Percentiles rank a stretch among this genome's conserved stretches.
These are phyloP conservation scores for Eilema depressum DNA, from an alignment of 2,888 invertebrate species.

Conservation along the genomic window DNA sequence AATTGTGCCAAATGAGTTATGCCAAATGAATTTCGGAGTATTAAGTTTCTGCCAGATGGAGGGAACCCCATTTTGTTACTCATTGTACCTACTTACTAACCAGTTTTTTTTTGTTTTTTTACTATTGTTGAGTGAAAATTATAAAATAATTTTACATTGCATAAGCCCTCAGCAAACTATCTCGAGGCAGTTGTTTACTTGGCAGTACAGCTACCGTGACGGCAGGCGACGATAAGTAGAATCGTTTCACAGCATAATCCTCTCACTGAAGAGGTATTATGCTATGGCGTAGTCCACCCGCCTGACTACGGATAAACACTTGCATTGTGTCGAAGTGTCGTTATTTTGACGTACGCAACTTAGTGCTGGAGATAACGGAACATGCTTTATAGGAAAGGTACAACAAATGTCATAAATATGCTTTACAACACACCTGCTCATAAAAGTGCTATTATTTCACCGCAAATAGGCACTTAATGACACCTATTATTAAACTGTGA, in stretches of 20 bases:
- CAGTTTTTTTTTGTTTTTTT: no score
- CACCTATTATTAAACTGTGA: no score
- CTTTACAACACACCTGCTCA: no score
- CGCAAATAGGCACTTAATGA: no score
- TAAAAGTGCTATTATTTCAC: no score
- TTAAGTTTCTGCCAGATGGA: no score
- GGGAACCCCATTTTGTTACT: no score
- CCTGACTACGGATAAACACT: constrained; percentile 62
- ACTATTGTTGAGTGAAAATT: background rate
- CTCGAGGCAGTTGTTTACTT: constrained; percentile 47
- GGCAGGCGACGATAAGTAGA: constrained; percentile 64
- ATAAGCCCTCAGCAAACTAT: constrained; percentile 43
- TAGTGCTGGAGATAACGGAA: constrained; percentile 25
- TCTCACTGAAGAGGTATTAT: constrained; percentile 72
- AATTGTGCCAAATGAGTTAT: no score
- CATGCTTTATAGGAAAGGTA: constrained; percentile 18
- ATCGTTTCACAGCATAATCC: constrained; percentile 69
- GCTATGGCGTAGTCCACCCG: constrained; percentile 59
- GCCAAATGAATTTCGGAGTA: no score
- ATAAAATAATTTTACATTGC: constrained; percentile 34
- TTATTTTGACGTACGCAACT: constrained; percentile 52
- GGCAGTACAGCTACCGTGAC: constrained; percentile 49
- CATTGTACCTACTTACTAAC: no score
- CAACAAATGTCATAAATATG: no score
- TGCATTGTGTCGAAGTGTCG: constrained; percentile 63